Percentiles rank a stretch among this genome's conserved stretches.
phyloP scores from a whole-genome alignment of 2,113 vertebrate genomes.

The Tapirus terrestris region DNA sequence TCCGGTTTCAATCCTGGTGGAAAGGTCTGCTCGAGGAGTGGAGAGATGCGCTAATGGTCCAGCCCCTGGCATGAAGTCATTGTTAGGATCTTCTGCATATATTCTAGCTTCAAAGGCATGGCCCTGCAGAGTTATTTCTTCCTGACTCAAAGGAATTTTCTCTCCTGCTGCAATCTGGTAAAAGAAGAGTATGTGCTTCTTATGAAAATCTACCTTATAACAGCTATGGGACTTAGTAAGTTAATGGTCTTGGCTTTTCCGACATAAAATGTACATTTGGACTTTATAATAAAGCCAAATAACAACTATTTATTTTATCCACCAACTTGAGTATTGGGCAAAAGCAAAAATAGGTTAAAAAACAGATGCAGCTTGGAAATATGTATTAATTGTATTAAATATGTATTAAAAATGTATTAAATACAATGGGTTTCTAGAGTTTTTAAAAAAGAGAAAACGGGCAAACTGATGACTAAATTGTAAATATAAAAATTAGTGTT shows the following conservation, averaged over 20 bases:
- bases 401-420: background rate
- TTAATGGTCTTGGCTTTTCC: background rate
- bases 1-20: constrained; percentile 96
- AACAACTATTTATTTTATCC: background rate
- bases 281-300: background rate
- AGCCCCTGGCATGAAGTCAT: constrained; percentile 95
- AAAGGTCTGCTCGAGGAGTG: constrained; percentile 88
- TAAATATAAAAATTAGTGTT: constrained; percentile 23
- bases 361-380: background rate
- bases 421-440: background rate
- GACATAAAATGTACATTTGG: background rate
- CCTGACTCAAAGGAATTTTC: constrained; percentile 94
- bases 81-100: constrained; percentile 96
- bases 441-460: constrained; percentile 13
- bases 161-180: constrained; percentile 96
- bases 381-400: background rate
- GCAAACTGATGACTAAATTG: constrained; percentile 26
- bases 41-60: constrained; percentile 95
- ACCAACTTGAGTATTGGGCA: background rate
- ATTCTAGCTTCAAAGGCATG: constrained; percentile 98
- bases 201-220: background rate
- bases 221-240: background rate
- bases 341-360: background rate
- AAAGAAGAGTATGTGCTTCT: background rate
- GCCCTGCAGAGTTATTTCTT: constrained; percentile 92